Percentiles rank a stretch among this genome's conserved stretches.
These are phyloP conservation scores for Typhlichthys subterraneus DNA, from an alignment of 2,797 vertebrate species.

Conservation along the genomic window DNA sequence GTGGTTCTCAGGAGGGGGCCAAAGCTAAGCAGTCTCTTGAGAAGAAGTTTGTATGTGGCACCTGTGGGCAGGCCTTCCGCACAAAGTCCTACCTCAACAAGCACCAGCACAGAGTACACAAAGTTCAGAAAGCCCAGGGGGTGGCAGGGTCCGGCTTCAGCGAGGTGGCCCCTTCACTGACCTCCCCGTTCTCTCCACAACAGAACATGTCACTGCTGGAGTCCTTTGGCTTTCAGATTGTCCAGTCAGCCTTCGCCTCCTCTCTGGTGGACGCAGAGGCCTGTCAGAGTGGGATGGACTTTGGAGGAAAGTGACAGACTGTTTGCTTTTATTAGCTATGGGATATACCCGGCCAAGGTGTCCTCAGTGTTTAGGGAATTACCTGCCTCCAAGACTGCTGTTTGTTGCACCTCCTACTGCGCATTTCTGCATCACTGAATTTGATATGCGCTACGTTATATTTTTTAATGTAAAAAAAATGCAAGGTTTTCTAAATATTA, in stretches of 20 bases:
- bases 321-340: conserved; percentile 24
- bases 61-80: conserved; percentile 97
- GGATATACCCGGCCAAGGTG: conserved; percentile 46
- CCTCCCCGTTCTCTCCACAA: conserved; percentile 95
- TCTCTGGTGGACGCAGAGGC: conserved; percentile 94
- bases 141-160: conserved; percentile 77
- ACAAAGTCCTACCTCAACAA: conserved; percentile 99
- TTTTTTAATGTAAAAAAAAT: neutral
- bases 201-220: conserved; percentile 99
- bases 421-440: conserved; percentile 55
- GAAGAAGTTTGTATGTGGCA: conserved; percentile 92
- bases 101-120: conserved; percentile 97
- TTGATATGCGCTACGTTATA: conserved; percentile 54
- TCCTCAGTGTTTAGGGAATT: conserved; percentile 53
- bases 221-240: conserved; percentile 99
- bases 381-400: conserved; percentile 69
- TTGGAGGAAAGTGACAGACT: conserved; percentile 88
- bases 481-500: too few species aligned
- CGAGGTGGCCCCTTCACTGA: conserved; percentile 84
- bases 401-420: conserved; percentile 56
- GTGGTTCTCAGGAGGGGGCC: conserved; percentile 80
- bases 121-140: conserved; percentile 82
- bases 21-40: conserved; percentile 90
- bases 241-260: conserved; percentile 97
- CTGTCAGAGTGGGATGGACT: conserved; percentile 89